These are phyloP conservation scores for Parnassius mnemosyne DNA, from an alignment of 2,888 invertebrate genomes.

Conservation along the genomic window DNA sequence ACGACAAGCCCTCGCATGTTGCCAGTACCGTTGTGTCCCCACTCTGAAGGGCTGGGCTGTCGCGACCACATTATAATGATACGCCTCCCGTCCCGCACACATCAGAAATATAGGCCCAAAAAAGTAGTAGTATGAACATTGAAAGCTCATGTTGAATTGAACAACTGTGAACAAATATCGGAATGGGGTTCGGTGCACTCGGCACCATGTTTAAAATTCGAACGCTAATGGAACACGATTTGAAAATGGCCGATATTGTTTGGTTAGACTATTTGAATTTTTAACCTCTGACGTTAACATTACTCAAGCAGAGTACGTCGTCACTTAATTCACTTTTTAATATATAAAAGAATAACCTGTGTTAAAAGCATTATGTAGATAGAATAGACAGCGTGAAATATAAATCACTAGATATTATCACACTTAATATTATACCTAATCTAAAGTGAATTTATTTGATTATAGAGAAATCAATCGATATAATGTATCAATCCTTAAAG, in stretches of 20 bases:
- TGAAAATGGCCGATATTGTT: constrained; percentile 62
- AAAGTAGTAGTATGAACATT: constrained; percentile 40
- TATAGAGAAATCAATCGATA: not conserved
- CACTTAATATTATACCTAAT: too few species aligned
- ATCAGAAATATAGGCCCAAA: constrained; percentile 35
- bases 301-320: constrained; percentile 6
- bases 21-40: constrained; percentile 70
- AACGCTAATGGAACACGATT: constrained; percentile 59
- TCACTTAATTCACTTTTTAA: constrained; percentile 10
- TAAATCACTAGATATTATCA: not conserved
- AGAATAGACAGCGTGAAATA: not conserved
- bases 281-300: constrained; percentile 12
- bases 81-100: constrained; percentile 44
- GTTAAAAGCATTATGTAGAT: constrained; percentile 9
- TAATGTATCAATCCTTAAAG: not conserved
- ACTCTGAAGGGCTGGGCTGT: constrained; percentile 64
- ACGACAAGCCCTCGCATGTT: constrained; percentile 73
- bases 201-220: constrained; percentile 71
- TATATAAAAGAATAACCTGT: constrained; percentile 8
- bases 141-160: constrained; percentile 52
- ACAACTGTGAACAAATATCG: constrained; percentile 56
- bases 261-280: constrained; percentile 25
- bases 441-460: too few species aligned
- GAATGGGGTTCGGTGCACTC: constrained; percentile 73
- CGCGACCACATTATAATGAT: constrained; percentile 49